Evolutionary conservation across 1,140 invertebrate species (phyloP).

Genomic region (Drosophila parvula): DNA sequence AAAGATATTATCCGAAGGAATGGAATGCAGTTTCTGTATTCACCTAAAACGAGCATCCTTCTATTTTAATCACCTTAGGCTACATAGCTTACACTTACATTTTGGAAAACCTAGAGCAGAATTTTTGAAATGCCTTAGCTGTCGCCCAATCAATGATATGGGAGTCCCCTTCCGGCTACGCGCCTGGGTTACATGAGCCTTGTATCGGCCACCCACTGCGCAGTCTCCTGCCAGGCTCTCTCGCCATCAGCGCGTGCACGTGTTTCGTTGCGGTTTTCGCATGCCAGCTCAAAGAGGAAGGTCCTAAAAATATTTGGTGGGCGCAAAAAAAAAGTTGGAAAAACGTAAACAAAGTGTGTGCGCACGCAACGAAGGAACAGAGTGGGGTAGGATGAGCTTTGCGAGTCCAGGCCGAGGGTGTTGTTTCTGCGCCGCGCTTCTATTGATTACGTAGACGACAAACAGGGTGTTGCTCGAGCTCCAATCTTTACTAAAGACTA

Average conservation of each 20-base stretch:
- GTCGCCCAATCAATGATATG: constrained; percentile 34
- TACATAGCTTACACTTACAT: not conserved
- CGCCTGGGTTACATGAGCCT: constrained; percentile 37
- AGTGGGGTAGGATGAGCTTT: constrained; percentile 70
- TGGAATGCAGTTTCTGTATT: not conserved
- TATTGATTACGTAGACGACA: constrained; percentile 71
- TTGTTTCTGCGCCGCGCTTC: constrained; percentile 42
- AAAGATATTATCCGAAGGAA: not conserved
- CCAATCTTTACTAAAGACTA: constrained; percentile 29
- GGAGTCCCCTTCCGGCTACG: constrained; percentile 40
- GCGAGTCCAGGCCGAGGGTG: constrained; percentile 38
- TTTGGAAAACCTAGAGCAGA: not conserved
- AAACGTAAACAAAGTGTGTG: constrained; percentile 81
- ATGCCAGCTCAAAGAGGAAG: constrained; percentile 55
- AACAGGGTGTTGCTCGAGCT: constrained; percentile 63
- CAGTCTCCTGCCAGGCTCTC: constrained; percentile 28
- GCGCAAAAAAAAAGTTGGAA: constrained; percentile 39
- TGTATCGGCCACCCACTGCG: constrained; percentile 40
- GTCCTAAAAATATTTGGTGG: constrained; percentile 69
- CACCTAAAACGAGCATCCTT: not conserved
- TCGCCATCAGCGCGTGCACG: constrained; percentile 46
- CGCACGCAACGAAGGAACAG: constrained; percentile 63
- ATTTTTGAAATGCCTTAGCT: constrained; percentile 9
- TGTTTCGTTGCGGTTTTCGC: constrained; percentile 73
- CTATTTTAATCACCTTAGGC: not conserved